Evolutionary conservation across 2,113 vertebrate species (phyloP).

Genomic region (Oryctolagus cuniculus): DNA sequence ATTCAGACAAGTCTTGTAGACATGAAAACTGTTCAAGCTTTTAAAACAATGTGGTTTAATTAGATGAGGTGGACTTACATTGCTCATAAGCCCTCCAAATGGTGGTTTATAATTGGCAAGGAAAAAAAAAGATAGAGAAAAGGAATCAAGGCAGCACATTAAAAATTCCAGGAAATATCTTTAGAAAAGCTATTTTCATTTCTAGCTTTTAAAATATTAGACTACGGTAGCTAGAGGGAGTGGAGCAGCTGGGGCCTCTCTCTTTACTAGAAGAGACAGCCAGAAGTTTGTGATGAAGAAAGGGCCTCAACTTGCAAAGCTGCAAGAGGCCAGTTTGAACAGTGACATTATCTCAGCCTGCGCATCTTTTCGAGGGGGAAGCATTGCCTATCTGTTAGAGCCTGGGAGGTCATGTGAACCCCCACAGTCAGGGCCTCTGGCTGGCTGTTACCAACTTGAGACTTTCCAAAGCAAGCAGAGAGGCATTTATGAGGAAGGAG

Average conservation of each 20-base stretch:
- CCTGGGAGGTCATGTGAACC: conserved; percentile 58
- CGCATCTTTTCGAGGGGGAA: conserved; percentile 67
- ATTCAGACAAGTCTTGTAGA: conserved; percentile 78
- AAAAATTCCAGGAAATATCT: conserved; percentile 83
- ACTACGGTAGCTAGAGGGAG: conserved; percentile 73
- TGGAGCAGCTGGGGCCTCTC: conserved; percentile 75
- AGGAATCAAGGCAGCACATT: conserved; percentile 80
- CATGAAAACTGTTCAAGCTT: conserved; percentile 75
- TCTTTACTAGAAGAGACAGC: conserved; percentile 64
- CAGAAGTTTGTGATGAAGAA: conserved; percentile 75
- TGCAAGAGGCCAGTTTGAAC: conserved; percentile 47
- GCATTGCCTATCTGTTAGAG: conserved; percentile 61
- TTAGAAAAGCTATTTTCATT: conserved; percentile 85
- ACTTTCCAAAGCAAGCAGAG: conserved; percentile 64
- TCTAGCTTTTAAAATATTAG: conserved; percentile 84
- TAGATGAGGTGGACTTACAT: conserved; percentile 83
- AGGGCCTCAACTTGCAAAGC: conserved; percentile 69
- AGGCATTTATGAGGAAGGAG: conserved; percentile 72
- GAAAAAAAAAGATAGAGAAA: conserved; percentile 51
- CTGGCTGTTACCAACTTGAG: conserved; percentile 71
- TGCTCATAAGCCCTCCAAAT: conserved; percentile 82
- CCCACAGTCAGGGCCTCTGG: conserved; percentile 54
- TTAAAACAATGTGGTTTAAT: conserved; percentile 84
- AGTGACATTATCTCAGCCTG: conserved; percentile 57
- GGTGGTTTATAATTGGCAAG: conserved; percentile 81